Base-by-base conservation (phyloP, 2,888 invertebrate genomes). In the Entomobrya proxima region DNA sequence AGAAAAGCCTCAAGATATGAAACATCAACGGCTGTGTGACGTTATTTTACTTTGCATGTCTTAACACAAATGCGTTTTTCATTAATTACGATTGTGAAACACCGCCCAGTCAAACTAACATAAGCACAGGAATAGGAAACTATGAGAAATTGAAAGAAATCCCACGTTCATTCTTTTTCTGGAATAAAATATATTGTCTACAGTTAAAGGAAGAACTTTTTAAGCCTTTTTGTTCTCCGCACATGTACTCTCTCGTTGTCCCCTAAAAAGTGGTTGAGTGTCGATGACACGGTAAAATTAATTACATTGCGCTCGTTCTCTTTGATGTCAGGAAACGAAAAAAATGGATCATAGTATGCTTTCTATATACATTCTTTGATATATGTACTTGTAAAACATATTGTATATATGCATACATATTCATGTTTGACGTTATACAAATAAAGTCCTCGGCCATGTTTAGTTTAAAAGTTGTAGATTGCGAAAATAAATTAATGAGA, bases 281-380 rank as follows among this genome's bases (percentile, higher is more conserved):
- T 72, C 81, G 82, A 76, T 86, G 86, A 86, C 86, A 86, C 81
- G 61, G 61, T 67, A 61, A 86, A 81, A 86, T 86, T 86, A 86
- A 86, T 86, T 86, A 86, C 86, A 69, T 77, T 81, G 58, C 81
- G 76, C 67, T 50, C 32, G 47, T 74, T 75, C 75, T 18, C 67
- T 61, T 85, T 44, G 74, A 27, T 83, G 83, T 75, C 81, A 37
- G 50, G 76, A 67, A 50, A 72, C n/a, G 27, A 82, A 82, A 82
- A 37, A 75, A 64, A 30, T 27, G 4, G 32, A 40, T 27, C n/a
- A 74, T 21, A 50, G 35, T n/a, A n/a, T n/a, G n/a, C n/a, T n/a
- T n/a, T n/a, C n/a, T n/a, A n/a, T n/a, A n/a, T n/a, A n/a, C n/a
- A n/a, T n/a, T n/a, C n/a, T n/a, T n/a, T n/a, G n/a, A 15, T n/a